Percentiles rank a stretch among this genome's conserved stretches.
Evolutionary conservation across 1,140 invertebrate species (phyloP).

Genomic region (Uloborus diversus): DNA sequence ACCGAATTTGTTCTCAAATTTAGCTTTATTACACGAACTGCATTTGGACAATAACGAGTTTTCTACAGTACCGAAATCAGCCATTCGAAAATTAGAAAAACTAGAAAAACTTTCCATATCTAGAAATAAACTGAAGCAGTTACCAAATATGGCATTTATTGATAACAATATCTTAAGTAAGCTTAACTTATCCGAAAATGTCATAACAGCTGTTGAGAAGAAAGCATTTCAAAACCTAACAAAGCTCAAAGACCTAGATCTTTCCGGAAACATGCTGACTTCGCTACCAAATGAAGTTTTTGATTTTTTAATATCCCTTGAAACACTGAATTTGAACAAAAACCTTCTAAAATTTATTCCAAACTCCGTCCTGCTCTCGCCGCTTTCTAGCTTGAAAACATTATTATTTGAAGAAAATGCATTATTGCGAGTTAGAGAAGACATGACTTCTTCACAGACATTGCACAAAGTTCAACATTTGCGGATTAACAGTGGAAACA

Average conservation of each 20-base stretch:
- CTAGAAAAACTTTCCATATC: constrained; percentile 70
- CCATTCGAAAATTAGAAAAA: constrained; percentile 77
- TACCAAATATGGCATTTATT: constrained; percentile 57
- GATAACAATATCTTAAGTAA: constrained; percentile 55
- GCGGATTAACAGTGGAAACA: constrained; percentile 81
- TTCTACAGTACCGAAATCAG: constrained; percentile 76
- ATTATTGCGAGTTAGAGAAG: constrained; percentile 71
- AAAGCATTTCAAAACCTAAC: constrained; percentile 75
- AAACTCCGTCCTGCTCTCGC: constrained; percentile 73
- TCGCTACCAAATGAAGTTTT: constrained; percentile 85
- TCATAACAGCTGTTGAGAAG: constrained; percentile 75
- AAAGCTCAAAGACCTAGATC: constrained; percentile 77
- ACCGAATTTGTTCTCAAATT: constrained; percentile 70
- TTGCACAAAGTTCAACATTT: constrained; percentile 79
- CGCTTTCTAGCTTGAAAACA: constrained; percentile 69
- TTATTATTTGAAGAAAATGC: constrained; percentile 86
- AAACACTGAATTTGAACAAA: constrained; percentile 77
- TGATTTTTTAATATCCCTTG: constrained; percentile 70
- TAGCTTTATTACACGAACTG: constrained; percentile 73
- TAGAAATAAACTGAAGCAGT: constrained; percentile 58
- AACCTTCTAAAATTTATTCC: constrained; percentile 86
- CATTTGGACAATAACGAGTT: constrained; percentile 78
- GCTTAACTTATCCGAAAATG: constrained; percentile 74
- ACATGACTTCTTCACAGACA: constrained; percentile 63
- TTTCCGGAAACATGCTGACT: constrained; percentile 80